Evolutionary conservation across 2,888 invertebrate genomes (phyloP).

Genomic region (Timema podura): DNA sequence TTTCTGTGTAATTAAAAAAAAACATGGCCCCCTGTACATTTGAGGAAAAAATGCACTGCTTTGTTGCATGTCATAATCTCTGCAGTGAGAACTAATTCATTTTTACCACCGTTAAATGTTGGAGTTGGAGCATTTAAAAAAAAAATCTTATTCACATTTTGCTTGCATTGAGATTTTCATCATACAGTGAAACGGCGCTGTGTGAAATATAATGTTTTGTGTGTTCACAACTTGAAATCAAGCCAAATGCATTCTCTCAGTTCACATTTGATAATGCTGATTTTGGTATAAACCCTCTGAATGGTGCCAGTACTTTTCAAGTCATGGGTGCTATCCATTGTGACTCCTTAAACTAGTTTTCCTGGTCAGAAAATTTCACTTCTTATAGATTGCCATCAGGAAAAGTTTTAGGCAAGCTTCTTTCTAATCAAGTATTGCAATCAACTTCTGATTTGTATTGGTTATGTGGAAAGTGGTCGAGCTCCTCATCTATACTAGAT

Average conservation of each 20-base stretch:
- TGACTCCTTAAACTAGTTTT: background rate
- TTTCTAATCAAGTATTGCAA: background rate
- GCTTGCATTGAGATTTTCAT: constrained; percentile 28
- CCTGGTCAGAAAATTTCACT: background rate
- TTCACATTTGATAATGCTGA: background rate
- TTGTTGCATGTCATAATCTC: constrained; percentile 33
- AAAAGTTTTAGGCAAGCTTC: background rate
- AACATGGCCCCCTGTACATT: constrained; percentile 25
- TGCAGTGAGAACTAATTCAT: constrained; percentile 31
- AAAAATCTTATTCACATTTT: constrained; percentile 23
- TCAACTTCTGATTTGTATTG: background rate
- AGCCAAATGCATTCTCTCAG: background rate
- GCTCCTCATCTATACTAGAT: no score
- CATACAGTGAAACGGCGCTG: background rate
- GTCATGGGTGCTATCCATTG: background rate
- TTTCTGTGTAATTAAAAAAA: constrained; percentile 25
- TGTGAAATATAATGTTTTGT: background rate
- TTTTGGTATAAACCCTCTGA: background rate
- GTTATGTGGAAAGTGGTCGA: no score
- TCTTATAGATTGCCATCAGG: background rate
- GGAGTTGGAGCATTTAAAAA: constrained; percentile 25
- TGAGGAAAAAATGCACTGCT: constrained; percentile 28
- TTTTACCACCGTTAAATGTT: constrained; percentile 27
- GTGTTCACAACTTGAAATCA: background rate
- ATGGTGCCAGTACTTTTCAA: background rate